Percentiles rank a stretch among this genome's conserved stretches.
These are phyloP conservation scores for Melospiza georgiana DNA, from an alignment of 2,113 vertebrate genomes.

Conservation along the genomic window DNA sequence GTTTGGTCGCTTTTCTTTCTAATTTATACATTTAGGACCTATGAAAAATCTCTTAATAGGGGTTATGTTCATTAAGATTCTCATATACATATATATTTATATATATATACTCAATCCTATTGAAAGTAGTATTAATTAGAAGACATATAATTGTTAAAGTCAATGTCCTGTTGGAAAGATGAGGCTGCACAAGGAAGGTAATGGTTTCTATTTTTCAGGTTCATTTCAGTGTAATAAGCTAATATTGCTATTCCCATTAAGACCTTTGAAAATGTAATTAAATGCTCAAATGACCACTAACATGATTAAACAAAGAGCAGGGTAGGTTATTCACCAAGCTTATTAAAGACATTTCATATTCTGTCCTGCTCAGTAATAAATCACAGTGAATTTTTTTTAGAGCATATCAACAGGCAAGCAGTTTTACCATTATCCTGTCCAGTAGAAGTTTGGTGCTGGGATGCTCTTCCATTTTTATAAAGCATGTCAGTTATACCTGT, in stretches of 20 bases:
- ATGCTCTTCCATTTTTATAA: background rate
- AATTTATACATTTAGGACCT: background rate
- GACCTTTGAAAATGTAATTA: constrained; percentile 71
- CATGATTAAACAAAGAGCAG: constrained; percentile 63
- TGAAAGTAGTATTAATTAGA: constrained; percentile 30
- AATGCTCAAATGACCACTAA: constrained; percentile 66
- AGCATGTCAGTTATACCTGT: background rate
- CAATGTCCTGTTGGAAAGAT: background rate
- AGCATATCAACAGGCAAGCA: constrained; percentile 35
- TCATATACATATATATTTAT: background rate
- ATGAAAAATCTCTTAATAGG: background rate
- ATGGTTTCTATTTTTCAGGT: constrained; percentile 56
- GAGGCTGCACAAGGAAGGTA: background rate
- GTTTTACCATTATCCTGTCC: constrained; percentile 13
- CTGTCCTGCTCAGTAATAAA: constrained; percentile 53
- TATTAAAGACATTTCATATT: constrained; percentile 61
- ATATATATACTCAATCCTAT: background rate
- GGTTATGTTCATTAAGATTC: background rate
- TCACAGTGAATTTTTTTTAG: constrained; percentile 46
- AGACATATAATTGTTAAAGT: background rate
- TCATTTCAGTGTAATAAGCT: constrained; percentile 69
- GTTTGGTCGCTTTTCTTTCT: background rate
- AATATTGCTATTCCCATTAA: constrained; percentile 64
- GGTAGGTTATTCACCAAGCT: constrained; percentile 53
- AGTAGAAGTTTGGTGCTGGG: constrained; percentile 23